Conservation (phyloP, 2,888 invertebrate species). For the Eilema caniola region DNA sequence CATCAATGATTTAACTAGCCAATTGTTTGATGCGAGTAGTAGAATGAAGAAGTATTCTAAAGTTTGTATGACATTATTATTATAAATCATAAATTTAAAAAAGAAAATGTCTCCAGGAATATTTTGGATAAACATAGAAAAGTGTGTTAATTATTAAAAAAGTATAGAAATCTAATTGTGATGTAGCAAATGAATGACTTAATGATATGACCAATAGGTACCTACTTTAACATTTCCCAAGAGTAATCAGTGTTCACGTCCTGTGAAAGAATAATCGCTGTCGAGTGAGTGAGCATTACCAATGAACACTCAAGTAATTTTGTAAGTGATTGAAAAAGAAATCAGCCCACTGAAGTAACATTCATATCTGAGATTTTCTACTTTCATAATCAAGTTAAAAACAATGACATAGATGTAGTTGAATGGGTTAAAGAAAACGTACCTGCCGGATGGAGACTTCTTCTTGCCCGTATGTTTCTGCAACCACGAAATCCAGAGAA, state of each 20-base stretch:
- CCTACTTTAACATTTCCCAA: conserved; percentile 40
- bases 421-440: conserved; percentile 33
- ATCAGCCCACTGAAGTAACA: conserved; percentile 53
- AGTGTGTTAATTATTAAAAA: too few species aligned
- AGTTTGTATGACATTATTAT: background rate
- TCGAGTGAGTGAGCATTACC: conserved; percentile 58
- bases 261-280: conserved; percentile 71
- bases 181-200: background rate
- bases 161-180: background rate
- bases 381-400: background rate
- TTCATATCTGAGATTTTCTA: conserved; percentile 52
- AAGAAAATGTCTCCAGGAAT: too few species aligned
- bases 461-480: conserved; percentile 97
- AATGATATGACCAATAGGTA: background rate
- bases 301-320: conserved; percentile 63
- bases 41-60: too few species aligned
- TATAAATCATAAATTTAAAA: too few species aligned
- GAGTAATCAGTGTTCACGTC: conserved; percentile 63
- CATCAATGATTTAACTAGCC: too few species aligned
- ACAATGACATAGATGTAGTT: background rate
- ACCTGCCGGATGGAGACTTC: conserved; percentile 92
- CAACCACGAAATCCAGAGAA: conserved; percentile 92
- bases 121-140: background rate
- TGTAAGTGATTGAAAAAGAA: conserved; percentile 66
- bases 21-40: too few species aligned